These are phyloP conservation scores for Leptura quadrifasciata DNA, from an alignment of 2,888 invertebrate genomes.

Conservation along the genomic window DNA sequence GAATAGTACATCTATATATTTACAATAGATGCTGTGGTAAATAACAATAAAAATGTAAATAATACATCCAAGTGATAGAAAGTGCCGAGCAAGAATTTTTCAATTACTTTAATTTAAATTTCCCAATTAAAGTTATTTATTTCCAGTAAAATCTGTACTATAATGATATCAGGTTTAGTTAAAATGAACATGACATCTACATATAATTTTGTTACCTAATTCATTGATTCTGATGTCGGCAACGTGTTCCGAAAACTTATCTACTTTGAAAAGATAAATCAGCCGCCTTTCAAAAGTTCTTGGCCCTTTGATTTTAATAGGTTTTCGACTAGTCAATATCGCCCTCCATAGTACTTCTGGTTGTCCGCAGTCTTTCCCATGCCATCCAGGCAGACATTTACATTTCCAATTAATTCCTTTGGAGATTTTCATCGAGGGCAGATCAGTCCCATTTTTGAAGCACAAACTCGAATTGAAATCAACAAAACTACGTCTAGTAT, in stretches of 20 bases:
- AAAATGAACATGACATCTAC: background rate
- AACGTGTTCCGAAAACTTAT: conserved; percentile 76
- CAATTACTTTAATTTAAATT: too few relatives aligned
- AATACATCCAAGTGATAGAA: too few relatives aligned
- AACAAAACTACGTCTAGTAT: conserved; percentile 64
- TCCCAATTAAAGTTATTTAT: too few relatives aligned
- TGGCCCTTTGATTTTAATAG: conserved; percentile 72
- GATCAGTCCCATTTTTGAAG: conserved; percentile 72
- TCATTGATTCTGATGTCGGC: conserved; percentile 79
- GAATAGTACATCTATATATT: too few relatives aligned
- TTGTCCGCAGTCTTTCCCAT: conserved; percentile 80
- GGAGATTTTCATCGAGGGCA: conserved; percentile 68
- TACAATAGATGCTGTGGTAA: too few relatives aligned
- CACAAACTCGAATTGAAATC: conserved; percentile 73
- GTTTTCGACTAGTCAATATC: conserved; percentile 77
- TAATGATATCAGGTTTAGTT: too few relatives aligned
- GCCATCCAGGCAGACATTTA: conserved; percentile 79
- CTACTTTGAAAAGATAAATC: conserved; percentile 76
- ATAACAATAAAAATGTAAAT: too few relatives aligned
- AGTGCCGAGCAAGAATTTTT: too few relatives aligned
- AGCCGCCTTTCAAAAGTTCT: conserved; percentile 75
- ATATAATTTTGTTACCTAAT: conserved; percentile 67
- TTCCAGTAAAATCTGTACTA: too few relatives aligned
- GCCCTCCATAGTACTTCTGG: conserved; percentile 82
- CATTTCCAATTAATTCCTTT: conserved; percentile 74